Evolutionary conservation across 2,888 invertebrate genomes (phyloP).

Genomic region (Drosophila flavopinicola): DNA sequence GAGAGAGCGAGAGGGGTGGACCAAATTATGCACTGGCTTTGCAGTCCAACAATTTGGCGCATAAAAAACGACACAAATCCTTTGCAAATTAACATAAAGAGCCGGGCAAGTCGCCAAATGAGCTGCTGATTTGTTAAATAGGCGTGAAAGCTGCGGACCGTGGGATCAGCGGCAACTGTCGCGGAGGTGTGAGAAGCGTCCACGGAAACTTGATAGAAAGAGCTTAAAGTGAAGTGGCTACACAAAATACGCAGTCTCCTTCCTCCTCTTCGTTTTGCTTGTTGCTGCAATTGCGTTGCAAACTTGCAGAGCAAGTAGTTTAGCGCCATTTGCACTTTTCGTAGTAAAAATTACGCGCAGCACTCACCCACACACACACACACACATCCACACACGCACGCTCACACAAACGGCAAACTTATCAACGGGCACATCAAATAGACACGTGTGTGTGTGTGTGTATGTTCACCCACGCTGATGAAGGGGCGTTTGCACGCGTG

Average conservation of each 20-base stretch:
- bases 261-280: constrained; percentile 12
- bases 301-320: constrained; percentile 78
- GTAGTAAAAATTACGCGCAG: constrained; percentile 76
- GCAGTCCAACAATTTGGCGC: constrained; percentile 39
- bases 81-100: constrained; percentile 69
- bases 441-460: constrained; percentile 11
- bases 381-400: constrained; percentile 11
- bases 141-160: constrained; percentile 62
- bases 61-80: constrained; percentile 37
- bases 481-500: constrained; percentile 27
- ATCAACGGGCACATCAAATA: constrained; percentile 65
- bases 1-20: not conserved
- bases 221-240: constrained; percentile 46
- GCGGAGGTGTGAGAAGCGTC: constrained; percentile 51
- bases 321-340: constrained; percentile 79
- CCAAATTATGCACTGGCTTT: constrained; percentile 8
- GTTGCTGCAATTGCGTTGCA: constrained; percentile 70
- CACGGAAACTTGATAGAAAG: constrained; percentile 52
- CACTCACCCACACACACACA: not conserved
- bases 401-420: constrained; percentile 55
- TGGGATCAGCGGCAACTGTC: constrained; percentile 65
- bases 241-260: constrained; percentile 37
- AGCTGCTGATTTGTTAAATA: constrained; percentile 79
- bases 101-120: constrained; percentile 61
- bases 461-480: constrained; percentile 33